Percentiles rank a stretch among this genome's conserved stretches.
Conservation (phyloP, 2,797 vertebrate species). For the Borostomias antarcticus region DNA sequence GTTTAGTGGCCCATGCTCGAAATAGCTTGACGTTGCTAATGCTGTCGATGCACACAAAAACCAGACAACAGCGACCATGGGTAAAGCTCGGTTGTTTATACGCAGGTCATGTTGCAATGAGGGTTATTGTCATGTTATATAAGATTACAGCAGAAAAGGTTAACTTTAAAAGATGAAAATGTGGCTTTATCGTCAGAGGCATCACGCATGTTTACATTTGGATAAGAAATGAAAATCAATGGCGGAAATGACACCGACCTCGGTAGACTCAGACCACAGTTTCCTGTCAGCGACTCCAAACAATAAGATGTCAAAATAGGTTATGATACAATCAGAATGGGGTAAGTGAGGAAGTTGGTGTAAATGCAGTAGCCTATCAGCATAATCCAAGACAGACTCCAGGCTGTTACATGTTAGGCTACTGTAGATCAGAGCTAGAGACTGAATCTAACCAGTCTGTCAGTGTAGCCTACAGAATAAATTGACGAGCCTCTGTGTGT, state of each 20-base stretch:
- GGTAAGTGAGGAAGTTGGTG: too few relatives aligned
- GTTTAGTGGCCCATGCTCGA: too few relatives aligned
- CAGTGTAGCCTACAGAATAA: not conserved
- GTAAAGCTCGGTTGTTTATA: not conserved
- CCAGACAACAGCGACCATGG: not conserved
- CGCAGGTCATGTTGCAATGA: not conserved
- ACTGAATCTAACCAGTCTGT: not conserved
- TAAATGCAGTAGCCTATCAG: too few relatives aligned
- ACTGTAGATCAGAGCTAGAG: too few relatives aligned
- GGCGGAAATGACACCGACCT: not conserved
- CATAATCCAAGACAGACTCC: too few relatives aligned
- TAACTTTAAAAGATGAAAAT: not conserved
- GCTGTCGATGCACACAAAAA: not conserved
- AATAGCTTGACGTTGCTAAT: too few relatives aligned
- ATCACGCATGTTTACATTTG: too few relatives aligned
- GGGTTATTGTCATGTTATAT: not conserved
- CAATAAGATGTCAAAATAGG: not conserved
- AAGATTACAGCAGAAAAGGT: not conserved
- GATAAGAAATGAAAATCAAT: too few relatives aligned
- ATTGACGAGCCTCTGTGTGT: not conserved
- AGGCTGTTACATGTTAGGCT: too few relatives aligned
- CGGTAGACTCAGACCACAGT: conserved; percentile 23
- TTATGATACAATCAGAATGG: not conserved
- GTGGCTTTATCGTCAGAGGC: not conserved
- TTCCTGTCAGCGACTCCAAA: conserved; percentile 40